Base-by-base conservation (phyloP, 1,140 invertebrate genomes). In the Chelonus insularis region DNA sequence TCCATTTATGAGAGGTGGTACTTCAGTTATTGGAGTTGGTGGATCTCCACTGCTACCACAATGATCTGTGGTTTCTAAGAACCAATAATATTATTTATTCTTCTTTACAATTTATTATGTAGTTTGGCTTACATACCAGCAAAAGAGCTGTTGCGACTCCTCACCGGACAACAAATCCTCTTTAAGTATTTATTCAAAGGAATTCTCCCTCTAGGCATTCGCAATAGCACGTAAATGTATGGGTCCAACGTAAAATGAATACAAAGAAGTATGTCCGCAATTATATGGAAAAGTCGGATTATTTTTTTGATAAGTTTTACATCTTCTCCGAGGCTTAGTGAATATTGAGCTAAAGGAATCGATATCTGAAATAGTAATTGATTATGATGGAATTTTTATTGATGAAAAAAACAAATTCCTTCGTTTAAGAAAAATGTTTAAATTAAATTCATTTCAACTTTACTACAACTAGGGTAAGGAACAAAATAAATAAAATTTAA, bases 161-260 rank as follows among this genome's bases (percentile, higher is more conserved):
- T 56, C 0, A 47, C 64, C 14, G 77, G 74, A 71, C 76, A 76
- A 8, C 79, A 82, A 51, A 75, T 65, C 8, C 62, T 69, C 57
- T 78, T 81, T 0, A 82, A 54, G 3, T 75, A 73, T 58, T 81
- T 82, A 7, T 80, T 51, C 9, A 81, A 48, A 7, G 71, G 66
- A 62, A 81, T 75, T 63, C 71, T 64, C 6, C 76, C 74, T 12
- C 73, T 68, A 3, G 72, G 73, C 69, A 78, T 73, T 18, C 89
- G 81, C 65, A 90, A 82, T 12, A 93, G 76, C 11, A 94, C 91
- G 73, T 94, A 93, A 45, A 94, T 86, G 62, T 90, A 90, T 1
- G 92, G 92, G 78, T 94, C 89, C 41, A 93, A 78, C 12, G 89
- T 87, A 71, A 93, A 94, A 72, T 94, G 92, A 20, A 93, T 69